Base-by-base conservation (phyloP, 2,797 vertebrate species). In the Thalassophryne amazonica region DNA sequence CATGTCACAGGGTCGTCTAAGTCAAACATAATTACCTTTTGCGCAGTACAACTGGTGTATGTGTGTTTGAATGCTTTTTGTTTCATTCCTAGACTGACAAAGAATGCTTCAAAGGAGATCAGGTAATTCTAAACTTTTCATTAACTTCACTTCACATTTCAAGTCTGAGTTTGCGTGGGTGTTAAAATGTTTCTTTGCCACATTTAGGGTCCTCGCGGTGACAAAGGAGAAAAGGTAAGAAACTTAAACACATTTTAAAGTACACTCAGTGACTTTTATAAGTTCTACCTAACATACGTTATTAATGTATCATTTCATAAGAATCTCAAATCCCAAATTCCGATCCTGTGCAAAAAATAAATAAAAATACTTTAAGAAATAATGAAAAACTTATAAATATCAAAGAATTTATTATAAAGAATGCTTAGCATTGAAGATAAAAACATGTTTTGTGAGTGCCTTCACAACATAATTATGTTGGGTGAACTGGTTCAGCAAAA, bases 151-250 rank as follows among this genome's bases (percentile, higher is more conserved):
- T n/a, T 1, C 29, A 16, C 38, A 22, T 12, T 21, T 35, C 6
- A 7, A 9, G 20, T 4, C 12, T 33, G 3, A 40, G 12, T 17
- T 12, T 12, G 7, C 28, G 34, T 10, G 4, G 16, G 2, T 41
- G n/a, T n/a, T 55, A 17, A 7, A 14, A 6, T 70, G 7, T 59
- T 33, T 43, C 8, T 68, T 65, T 71, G 4, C 12, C 29, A 28
- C 24, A 36, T 37, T 3, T 58, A 89, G 80, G 83, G 82, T 20
- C 40, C 21, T 4, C 49, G 2, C 16, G 82, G 86, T 31, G 73
- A 69, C n/a, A 81, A 73, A 60, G 87, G 87, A 81, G 84, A 84
- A 5, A 78, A 77, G 80, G 84, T 87, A 78, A 83, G 18, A 16
- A 21, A 36, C n/a, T 41, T 5, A 51, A 66, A 56, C 13, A 34